Percentiles rank a stretch among this genome's conserved stretches.
Evolutionary conservation across 2,113 vertebrate species (phyloP).

Genomic region (Synodontis membranacea): DNA sequence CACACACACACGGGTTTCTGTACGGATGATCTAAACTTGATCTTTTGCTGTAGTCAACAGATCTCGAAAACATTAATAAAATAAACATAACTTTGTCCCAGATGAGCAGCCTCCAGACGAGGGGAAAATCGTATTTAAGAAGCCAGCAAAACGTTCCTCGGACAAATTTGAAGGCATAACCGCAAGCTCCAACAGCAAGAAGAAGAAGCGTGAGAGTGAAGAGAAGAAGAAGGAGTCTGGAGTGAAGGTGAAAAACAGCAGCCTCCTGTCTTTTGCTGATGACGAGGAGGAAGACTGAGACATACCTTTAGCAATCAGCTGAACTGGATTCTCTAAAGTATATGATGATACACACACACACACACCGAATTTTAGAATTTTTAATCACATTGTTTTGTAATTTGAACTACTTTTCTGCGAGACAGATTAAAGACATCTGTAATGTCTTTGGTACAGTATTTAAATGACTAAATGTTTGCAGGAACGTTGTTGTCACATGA

Average conservation of each 20-base stretch:
- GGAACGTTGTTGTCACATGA: neutral
- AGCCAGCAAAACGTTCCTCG: conserved; percentile 86
- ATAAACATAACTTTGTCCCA: conserved; percentile 55
- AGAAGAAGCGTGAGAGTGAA: conserved; percentile 65
- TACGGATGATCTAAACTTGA: neutral
- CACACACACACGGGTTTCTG: neutral
- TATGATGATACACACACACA: neutral
- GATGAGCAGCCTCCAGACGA: conserved; percentile 79
- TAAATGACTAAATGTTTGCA: neutral
- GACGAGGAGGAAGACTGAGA: conserved; percentile 75
- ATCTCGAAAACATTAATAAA: conserved; percentile 1
- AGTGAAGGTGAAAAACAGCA: conserved; percentile 90
- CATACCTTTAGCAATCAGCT: neutral
- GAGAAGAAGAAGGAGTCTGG: conserved; percentile 67
- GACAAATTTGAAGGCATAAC: conserved; percentile 84
- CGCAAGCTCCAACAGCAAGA: conserved; percentile 88
- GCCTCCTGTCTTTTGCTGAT: conserved; percentile 90
- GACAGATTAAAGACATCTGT: neutral
- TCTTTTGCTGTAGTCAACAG: conserved; percentile 1
- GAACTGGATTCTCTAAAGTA: neutral
- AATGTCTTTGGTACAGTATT: neutral
- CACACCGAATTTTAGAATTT: neutral
- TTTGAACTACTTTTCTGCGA: neutral
- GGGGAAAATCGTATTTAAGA: conserved; percentile 92
- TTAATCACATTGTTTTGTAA: neutral